Base-by-base conservation (phyloP, 2,113 vertebrate genomes). In the Sapajus apella region DNA sequence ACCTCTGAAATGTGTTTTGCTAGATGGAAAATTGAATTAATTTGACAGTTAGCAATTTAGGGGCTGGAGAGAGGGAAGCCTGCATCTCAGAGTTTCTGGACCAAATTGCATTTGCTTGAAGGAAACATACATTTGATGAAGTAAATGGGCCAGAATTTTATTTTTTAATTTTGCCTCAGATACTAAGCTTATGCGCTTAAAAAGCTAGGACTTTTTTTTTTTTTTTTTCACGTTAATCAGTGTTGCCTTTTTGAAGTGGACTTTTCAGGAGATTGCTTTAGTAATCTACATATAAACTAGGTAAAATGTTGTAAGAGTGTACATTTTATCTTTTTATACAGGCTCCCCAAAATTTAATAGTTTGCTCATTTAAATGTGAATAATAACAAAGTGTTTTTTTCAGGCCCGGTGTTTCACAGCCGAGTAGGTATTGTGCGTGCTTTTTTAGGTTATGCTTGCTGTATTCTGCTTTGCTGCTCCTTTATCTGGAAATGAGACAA, bases 401-500 rank as follows among this genome's bases (percentile, higher is more conserved):
- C 92, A 96, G 92, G 82, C 97, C 56, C 6, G 0, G 75, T 37
- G 45, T 91, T 97, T 90, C 87, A 43, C 90, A 72, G 95, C 75
- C 95, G 52, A 84, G 82, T 95, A 72, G 98, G 97, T 87, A 94
- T 87, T 92, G 2, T 94, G 66, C 90, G 35, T 40, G 92, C 97
- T 96, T 87, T 23, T 47, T 2, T 56, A 97, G 98, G 97, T 96
- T 98, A 89, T 77, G 93, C 96, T 96, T 95, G 77, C 96, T 9
- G 6, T 82, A 56, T 58, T 91, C 96, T 79, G 77, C 88, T 27
- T 40, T 27, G 70, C 91, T 2, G 21, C 96, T 97, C 92, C 80
- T 17, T 98, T 98, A 97, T 98, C 98, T 98, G 52, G 84, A 93
- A 98, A 95, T 80, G 96, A 98, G 98, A 98, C 98, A 98, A 97